Base-by-base conservation (phyloP, 1,140 invertebrate species). In the Ceratina australensis region DNA sequence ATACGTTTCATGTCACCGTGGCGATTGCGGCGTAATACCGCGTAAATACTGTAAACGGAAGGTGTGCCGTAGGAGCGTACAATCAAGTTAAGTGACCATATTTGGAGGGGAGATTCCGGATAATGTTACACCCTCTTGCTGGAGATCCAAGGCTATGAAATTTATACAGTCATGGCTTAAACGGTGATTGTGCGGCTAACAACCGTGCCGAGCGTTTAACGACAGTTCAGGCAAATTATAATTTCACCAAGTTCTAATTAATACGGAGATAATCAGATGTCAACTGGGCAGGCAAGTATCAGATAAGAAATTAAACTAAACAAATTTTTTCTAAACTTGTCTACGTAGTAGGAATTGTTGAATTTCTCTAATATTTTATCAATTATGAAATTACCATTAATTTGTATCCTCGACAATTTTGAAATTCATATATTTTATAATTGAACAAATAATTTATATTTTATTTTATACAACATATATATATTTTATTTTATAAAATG, bases 11-110 rank as follows among this genome's bases (percentile, higher is more conserved):
- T 67, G 20, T 22, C 16, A 24, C 22, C 22, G 18, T 47, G 28
- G 24, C 54, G 52, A 56, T 74, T 49, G 61, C 16, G 66, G 33
- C 50, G 63, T 54, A 24, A 74, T n/a, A n/a, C n/a, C n/a, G n/a
- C n/a, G 24, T 49, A 67, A 67, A 75, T 67, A 16, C 24, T 52
- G 67, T 75, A 66, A 67, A 47, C 24, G 54, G 33, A 18, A 59
- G n/a, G 52, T 49, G 50, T 22, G 59, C 52, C 49, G 56, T 15
- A 54, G 64, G 28, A 49, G 54, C 72, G 10, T 59, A 59, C 52
- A 49, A 75, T 75, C 72, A 67, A 8, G 63, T 75, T 67, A 75
- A 75, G 54, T 67, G 72, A 75, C 52, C 54, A 67, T 65, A 67
- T 67, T 75, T 75, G 54, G 33, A 64, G 59, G 67, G 72, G 57